phyloP scores from a whole-genome alignment of 2,888 invertebrate genomes.

The Reticulitermes lucifugus region DNA sequence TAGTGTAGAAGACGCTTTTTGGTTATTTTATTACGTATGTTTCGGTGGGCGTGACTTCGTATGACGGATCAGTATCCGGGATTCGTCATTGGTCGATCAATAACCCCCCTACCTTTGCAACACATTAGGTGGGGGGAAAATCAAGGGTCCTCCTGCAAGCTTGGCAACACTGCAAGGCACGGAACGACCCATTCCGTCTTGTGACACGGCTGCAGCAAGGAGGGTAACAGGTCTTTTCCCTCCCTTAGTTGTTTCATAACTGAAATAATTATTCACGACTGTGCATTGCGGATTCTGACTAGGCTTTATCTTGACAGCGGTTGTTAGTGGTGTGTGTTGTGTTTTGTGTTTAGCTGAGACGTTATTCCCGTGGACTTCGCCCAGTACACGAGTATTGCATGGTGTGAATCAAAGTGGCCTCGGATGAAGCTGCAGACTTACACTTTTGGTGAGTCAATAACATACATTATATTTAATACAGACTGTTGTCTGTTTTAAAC shows the following conservation, averaged over 20 bases:
- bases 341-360: not conserved
- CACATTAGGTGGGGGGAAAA: conserved; percentile 3
- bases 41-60: conserved; percentile 36
- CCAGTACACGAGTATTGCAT: conserved; percentile 58
- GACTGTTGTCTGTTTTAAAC: too few species aligned
- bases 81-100: conserved; percentile 50
- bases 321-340: not conserved
- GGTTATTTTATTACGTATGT: conserved; percentile 30
- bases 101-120: conserved; percentile 30
- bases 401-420: conserved; percentile 65
- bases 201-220: conserved; percentile 12
- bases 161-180: conserved; percentile 43
- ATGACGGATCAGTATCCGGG: conserved; percentile 42
- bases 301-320: not conserved
- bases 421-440: conserved; percentile 64
- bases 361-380: not conserved
- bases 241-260: not conserved
- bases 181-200: conserved; percentile 43
- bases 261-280: not conserved
- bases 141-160: conserved; percentile 6
- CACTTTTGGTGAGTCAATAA: conserved; percentile 58
- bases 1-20: not conserved
- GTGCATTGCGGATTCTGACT: not conserved
- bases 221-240: not conserved
- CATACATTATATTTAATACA: too few species aligned